Evolutionary conservation across 2,888 invertebrate species (phyloP), one percentile per base, ranked within the genome.

Genomic region (Spisula solida): DNA sequence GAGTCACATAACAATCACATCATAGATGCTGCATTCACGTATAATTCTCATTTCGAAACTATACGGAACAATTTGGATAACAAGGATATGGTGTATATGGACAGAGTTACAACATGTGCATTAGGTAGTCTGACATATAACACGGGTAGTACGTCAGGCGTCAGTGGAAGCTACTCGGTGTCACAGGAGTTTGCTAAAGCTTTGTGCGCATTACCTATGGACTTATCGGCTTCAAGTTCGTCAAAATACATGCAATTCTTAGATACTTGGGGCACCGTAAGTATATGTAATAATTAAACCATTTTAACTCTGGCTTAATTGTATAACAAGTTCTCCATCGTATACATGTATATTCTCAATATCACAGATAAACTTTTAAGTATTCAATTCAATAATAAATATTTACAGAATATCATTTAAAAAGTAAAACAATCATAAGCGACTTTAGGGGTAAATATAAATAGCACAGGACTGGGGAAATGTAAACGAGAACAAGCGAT

Each of bases 231-330:
- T 6, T 12, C 25, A 2, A 81, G 70, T 47, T 34, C 70, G 14
- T 31, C 10, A 20, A 20, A 85, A 55, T 88, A 87, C 34, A 75
- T 87, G 78, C n/a, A 85, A 34, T 91, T 91, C 47, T 56, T 91
- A 5, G 91, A 91, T 56, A 87, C 87, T 81, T 91, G 91, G 91
- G 91, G 91, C 25, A 91, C 91, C 1, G 91, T 91, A 81, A 80
- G 88, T 85, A 18, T 29, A 18, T 29, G 16, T 14, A 51, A 51
- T 51, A 41, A 41, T 41, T 41, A 41, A 41, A 41, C 8, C 2
- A 5, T 41, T 8, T 41, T 41, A 41, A 41, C 41, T 5, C 41
- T 5, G 8, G 41, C 41, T 75, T 75, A n/a, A 14, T 14, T 12
- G 14, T 75, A 5, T 5, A 29, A 25, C 16, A n/a, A n/a, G 25